phyloP scores from a whole-genome alignment of 2,888 invertebrate species.

The Athetis lepigone region DNA sequence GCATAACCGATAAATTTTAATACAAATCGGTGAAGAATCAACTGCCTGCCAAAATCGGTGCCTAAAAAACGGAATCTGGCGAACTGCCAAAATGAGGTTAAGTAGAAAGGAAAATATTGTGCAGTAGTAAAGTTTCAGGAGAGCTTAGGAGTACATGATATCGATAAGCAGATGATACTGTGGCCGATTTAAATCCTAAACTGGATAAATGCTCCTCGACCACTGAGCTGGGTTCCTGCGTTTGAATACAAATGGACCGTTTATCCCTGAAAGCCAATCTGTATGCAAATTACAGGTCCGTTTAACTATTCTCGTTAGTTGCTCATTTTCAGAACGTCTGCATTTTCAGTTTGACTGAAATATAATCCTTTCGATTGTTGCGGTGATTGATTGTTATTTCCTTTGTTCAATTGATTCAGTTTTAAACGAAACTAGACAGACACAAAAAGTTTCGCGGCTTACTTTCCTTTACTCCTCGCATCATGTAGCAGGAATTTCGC shows the following conservation, averaged over 20 bases:
- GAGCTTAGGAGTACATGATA: conserved; percentile 62
- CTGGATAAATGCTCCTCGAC: conserved; percentile 87
- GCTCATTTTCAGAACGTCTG: conserved; percentile 89
- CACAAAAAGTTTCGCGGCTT: not conserved
- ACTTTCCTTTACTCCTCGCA: not conserved
- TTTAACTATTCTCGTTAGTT: conserved; percentile 90
- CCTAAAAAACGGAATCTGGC: conserved; percentile 50
- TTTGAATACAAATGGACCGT: conserved; percentile 90
- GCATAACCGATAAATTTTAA: conserved; percentile 44
- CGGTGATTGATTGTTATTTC: conserved; percentile 48
- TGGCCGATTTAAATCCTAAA: conserved; percentile 84
- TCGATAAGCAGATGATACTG: conserved; percentile 78
- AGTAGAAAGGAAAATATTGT: conserved; percentile 47
- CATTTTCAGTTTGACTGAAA: conserved; percentile 79
- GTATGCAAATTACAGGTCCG: conserved; percentile 89
- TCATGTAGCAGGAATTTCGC: conserved; percentile 1
- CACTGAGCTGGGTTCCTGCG: conserved; percentile 85
- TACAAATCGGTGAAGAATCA: conserved; percentile 41
- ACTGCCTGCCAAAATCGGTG: conserved; percentile 50
- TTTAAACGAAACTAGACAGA: not conserved
- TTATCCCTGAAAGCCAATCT: conserved; percentile 90
- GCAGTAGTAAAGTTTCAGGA: conserved; percentile 37
- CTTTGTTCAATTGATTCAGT: conserved; percentile 13
- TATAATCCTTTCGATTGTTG: conserved; percentile 68
- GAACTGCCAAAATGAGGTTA: conserved; percentile 39